phyloP scores from a whole-genome alignment of 23 tunicate genomes.

The Trididemnum miniatum region DNA sequence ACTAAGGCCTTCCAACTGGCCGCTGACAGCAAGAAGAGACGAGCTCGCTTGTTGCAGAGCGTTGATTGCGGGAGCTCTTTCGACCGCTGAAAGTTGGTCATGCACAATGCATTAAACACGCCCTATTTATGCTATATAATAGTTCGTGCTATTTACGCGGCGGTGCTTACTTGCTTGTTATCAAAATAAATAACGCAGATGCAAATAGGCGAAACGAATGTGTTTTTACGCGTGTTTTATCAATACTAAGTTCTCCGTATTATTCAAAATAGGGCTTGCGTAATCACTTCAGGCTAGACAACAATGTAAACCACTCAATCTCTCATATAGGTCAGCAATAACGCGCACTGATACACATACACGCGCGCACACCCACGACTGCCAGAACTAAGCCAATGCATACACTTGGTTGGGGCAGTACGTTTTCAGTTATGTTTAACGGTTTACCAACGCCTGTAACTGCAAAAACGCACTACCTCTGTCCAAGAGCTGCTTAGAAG shows the following conservation, averaged over 20 bases:
- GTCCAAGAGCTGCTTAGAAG: slow-evolving; percentile 6
- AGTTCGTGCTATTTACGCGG: no score
- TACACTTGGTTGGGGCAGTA: slow-evolving; percentile 47
- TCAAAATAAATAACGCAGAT: no score
- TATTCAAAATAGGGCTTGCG: no score
- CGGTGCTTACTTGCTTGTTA: no score
- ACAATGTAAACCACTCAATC: neutral
- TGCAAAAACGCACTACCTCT: slow-evolving; percentile 99
- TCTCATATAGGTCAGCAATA: neutral
- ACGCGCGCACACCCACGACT: neutral
- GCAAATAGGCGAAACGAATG: no score
- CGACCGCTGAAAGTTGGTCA: slow-evolving; percentile 10
- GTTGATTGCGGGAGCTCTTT: slow-evolving; percentile 71
- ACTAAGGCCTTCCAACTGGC: slow-evolving; percentile 72
- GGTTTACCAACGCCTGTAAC: slow-evolving; percentile 37
- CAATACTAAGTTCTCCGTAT: no score
- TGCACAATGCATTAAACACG: neutral
- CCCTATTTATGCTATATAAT: no score
- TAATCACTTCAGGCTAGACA: neutral
- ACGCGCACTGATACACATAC: neutral
- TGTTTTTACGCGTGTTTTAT: no score
- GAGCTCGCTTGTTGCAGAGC: slow-evolving; percentile 93
- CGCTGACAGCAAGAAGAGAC: slow-evolving; percentile 77
- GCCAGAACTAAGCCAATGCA: neutral
- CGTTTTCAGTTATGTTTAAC: slow-evolving; percentile 78